phyloP scores from a whole-genome alignment of 2,888 invertebrate genomes.

The Encarsia formosa region DNA sequence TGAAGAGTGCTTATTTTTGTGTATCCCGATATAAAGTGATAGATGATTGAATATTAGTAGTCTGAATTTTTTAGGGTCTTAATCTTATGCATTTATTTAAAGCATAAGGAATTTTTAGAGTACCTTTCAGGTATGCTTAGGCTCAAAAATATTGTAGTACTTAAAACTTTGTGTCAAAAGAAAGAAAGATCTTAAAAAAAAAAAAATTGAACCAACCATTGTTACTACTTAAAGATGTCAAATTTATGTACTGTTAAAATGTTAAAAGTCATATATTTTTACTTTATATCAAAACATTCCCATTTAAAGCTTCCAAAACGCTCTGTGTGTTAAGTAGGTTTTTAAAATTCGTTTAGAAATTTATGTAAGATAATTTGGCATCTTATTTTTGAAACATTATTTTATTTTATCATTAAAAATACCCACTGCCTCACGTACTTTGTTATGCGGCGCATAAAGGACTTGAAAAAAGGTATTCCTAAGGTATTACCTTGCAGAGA shows the following conservation, averaged over 20 bases:
- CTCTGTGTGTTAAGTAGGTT: slow-evolving; percentile 10
- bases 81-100: slow-evolving; percentile 23
- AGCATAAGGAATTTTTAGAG: slow-evolving; percentile 23
- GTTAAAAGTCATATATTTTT: slow-evolving; percentile 28
- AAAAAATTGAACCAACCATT: slow-evolving; percentile 17
- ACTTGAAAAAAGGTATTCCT: slow-evolving; percentile 19
- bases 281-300: slow-evolving; percentile 29
- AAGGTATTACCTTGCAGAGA: slow-evolving; percentile 20
- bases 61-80: slow-evolving; percentile 21
- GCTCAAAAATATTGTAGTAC: slow-evolving; percentile 20
- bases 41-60: slow-evolving; percentile 21
- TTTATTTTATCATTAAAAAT: slow-evolving; percentile 5
- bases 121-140: slow-evolving; percentile 26
- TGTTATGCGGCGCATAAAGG: slow-evolving; percentile 12
- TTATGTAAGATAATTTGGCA: slow-evolving; percentile 10
- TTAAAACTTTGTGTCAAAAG: slow-evolving; percentile 27
- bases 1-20: slow-evolving; percentile 19
- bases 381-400: slow-evolving; percentile 11
- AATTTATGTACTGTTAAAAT: slow-evolving; percentile 29
- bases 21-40: slow-evolving; percentile 25
- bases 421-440: slow-evolving; percentile 23
- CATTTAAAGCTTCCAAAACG: slow-evolving; percentile 24
- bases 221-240: slow-evolving; percentile 25
- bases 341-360: slow-evolving; percentile 13
- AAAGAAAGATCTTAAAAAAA: slow-evolving; percentile 16